phyloP scores from a whole-genome alignment of 2,797 vertebrate species.

The Protosalanx chinensis region DNA sequence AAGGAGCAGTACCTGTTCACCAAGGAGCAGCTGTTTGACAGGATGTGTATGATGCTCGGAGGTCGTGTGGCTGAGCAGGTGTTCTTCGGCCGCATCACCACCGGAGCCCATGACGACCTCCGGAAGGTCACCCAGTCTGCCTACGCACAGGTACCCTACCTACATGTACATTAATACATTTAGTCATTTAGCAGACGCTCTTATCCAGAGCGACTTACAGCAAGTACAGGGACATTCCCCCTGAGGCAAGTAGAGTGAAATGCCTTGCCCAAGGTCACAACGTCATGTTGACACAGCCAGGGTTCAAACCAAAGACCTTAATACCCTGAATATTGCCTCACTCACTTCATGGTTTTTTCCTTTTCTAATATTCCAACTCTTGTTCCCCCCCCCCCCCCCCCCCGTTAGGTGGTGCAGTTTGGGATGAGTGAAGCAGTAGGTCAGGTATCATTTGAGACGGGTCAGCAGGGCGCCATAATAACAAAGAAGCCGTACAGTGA shows the following conservation, averaged over 20 bases:
- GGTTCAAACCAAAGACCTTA: too few relatives aligned
- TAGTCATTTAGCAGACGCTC: too few relatives aligned
- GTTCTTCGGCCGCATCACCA: conserved; percentile 65
- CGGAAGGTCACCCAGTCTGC: conserved; percentile 67
- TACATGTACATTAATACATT: too few relatives aligned
- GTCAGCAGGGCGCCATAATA: conserved; percentile 43
- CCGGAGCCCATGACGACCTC: conserved; percentile 66
- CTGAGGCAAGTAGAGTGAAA: too few relatives aligned
- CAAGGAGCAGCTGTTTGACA: conserved; percentile 63
- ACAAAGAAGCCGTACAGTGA: conserved; percentile 65
- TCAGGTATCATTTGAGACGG: conserved; percentile 62
- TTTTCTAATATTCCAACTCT: background rate
- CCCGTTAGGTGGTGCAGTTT: conserved; percentile 61
- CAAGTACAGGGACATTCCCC: too few relatives aligned
- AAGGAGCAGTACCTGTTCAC: conserved; percentile 64
- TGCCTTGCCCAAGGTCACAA: too few relatives aligned
- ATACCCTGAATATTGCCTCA: background rate
- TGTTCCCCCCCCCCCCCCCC: background rate
- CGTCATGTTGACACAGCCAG: too few relatives aligned
- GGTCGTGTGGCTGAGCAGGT: conserved; percentile 69
- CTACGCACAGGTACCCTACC: conserved; percentile 61
- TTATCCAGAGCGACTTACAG: too few relatives aligned
- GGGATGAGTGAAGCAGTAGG: conserved; percentile 69
- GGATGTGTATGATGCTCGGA: conserved; percentile 69
- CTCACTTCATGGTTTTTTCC: background rate